Evolutionary conservation across 2,888 invertebrate genomes (phyloP).

Genomic region (Caenorhabditis sinica): DNA sequence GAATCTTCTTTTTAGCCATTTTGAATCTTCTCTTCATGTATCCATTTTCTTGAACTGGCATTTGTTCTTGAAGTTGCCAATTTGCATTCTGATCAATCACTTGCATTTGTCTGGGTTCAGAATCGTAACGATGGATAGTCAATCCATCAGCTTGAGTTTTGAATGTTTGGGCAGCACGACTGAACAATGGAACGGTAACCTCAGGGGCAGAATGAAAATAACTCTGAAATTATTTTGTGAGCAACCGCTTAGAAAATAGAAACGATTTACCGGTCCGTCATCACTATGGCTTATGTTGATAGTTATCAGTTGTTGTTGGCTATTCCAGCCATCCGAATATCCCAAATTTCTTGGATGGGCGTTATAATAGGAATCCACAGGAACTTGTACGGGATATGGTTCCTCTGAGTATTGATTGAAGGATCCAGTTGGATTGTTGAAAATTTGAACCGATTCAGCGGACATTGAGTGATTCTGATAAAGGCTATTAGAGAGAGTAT

Average conservation of each 20-base stretch:
- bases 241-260: too few species aligned
- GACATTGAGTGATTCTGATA: constrained; percentile 64
- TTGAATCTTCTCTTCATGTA: constrained; percentile 54
- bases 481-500: too few species aligned
- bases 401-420: constrained; percentile 30
- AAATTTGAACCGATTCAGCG: constrained; percentile 55
- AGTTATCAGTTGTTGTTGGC: constrained; percentile 36
- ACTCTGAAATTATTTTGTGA: constrained; percentile 19
- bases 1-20: constrained; percentile 51
- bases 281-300: constrained; percentile 65
- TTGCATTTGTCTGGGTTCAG: constrained; percentile 53
- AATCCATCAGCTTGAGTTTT: constrained; percentile 51
- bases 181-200: constrained; percentile 26
- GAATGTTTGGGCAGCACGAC: constrained; percentile 1
- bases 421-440: constrained; percentile 52
- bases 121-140: constrained; percentile 64
- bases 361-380: constrained; percentile 30
- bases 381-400: constrained; percentile 63
- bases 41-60: constrained; percentile 37
- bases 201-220: constrained; percentile 56
- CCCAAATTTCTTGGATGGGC: constrained; percentile 28
- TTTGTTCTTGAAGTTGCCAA: constrained; percentile 53
- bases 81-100: constrained; percentile 55
- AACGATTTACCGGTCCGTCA: constrained; percentile 58
- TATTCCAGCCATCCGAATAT: constrained; percentile 40